phyloP scores from a whole-genome alignment of 1,140 invertebrate genomes.

The Zaprionus davidi region DNA sequence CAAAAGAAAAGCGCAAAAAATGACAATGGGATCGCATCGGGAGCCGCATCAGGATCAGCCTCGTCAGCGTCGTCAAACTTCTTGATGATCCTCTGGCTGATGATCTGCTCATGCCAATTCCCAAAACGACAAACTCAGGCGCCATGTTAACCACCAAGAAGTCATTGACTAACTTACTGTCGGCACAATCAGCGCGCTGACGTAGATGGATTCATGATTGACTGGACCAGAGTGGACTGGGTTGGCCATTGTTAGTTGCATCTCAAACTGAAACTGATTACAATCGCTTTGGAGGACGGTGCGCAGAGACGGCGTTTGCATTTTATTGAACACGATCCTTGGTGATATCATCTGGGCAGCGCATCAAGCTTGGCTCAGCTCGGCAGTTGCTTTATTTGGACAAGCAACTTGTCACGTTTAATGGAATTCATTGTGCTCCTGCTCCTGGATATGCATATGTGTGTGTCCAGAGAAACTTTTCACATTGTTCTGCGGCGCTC shows the following conservation, averaged over 20 bases:
- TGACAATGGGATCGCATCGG: constrained; percentile 40
- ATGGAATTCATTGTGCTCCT: constrained; percentile 63
- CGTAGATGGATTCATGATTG: constrained; percentile 75
- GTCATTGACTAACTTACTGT: constrained; percentile 65
- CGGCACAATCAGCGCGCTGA: constrained; percentile 45
- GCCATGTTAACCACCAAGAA: constrained; percentile 81
- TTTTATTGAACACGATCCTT: constrained; percentile 80
- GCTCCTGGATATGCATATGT: constrained; percentile 37
- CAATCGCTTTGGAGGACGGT: constrained; percentile 35
- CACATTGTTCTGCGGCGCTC: constrained; percentile 14
- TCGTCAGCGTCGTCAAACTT: constrained; percentile 46
- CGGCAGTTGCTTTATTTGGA: constrained; percentile 69
- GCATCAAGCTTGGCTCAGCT: constrained; percentile 45
- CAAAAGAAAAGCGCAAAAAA: constrained; percentile 27
- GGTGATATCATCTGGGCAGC: constrained; percentile 42
- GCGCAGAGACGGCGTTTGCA: constrained; percentile 57
- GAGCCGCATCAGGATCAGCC: constrained; percentile 33
- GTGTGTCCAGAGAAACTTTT: constrained; percentile 6
- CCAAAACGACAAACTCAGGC: constrained; percentile 81
- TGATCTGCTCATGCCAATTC: constrained; percentile 76
- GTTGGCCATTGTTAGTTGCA: constrained; percentile 58
- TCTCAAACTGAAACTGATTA: constrained; percentile 51
- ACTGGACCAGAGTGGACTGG: constrained; percentile 25
- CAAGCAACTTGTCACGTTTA: constrained; percentile 82
- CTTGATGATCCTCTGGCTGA: constrained; percentile 76